These are phyloP conservation scores for Manis pentadactyla DNA, from an alignment of 2,797 vertebrate species.

Conservation along the genomic window DNA sequence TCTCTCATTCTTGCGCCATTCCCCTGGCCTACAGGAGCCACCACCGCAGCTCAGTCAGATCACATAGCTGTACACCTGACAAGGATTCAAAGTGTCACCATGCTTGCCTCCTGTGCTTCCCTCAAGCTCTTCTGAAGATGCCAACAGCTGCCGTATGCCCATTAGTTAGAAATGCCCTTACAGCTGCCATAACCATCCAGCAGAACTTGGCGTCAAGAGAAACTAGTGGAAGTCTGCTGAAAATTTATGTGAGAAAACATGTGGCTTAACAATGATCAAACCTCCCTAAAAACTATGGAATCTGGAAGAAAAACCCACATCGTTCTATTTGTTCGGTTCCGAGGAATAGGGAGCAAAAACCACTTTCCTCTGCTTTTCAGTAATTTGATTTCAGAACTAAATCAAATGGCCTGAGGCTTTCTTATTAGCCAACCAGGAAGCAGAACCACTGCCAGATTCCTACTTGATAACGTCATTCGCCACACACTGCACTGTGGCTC, in stretches of 20 bases:
- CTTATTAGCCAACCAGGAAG: background rate
- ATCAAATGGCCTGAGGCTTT: conserved; percentile 10
- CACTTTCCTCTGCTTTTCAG: conserved; percentile 28
- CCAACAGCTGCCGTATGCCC: background rate
- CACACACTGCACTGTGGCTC: background rate
- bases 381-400: background rate
- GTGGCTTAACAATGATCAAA: background rate
- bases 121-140: background rate
- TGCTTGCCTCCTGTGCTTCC: background rate
- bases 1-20: background rate
- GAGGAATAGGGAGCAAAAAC: background rate
- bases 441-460: background rate
- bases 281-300: background rate
- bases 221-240: background rate
- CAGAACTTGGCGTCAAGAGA: background rate
- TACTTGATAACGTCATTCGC: background rate
- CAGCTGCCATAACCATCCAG: background rate
- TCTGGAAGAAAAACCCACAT: background rate
- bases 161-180: background rate
- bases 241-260: background rate
- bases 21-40: background rate
- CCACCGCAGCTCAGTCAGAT: background rate
- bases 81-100: background rate
- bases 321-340: background rate
- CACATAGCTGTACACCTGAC: background rate